phyloP scores from a whole-genome alignment of 2,888 invertebrate genomes.

The Nasonia oneida region DNA sequence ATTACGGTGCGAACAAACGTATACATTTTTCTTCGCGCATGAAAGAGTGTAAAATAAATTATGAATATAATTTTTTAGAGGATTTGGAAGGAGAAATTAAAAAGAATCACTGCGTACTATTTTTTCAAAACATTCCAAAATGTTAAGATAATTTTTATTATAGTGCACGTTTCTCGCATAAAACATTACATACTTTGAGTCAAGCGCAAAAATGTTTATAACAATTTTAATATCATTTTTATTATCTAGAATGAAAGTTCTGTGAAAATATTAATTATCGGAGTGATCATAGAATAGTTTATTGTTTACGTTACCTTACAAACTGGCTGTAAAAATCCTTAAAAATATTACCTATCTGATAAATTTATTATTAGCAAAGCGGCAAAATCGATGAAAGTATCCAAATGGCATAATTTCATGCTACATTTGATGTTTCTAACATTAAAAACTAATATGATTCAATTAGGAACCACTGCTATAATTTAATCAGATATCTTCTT shows the following conservation, averaged over 20 bases:
- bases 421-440: not conserved
- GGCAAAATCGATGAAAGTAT: not conserved
- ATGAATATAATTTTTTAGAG: too few relatives aligned
- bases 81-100: too few relatives aligned
- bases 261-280: conserved; percentile 8
- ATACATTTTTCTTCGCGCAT: too few relatives aligned
- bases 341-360: conserved; percentile 3
- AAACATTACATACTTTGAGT: not conserved
- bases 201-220: not conserved
- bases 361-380: not conserved
- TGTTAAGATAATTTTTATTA: not conserved
- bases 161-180: not conserved
- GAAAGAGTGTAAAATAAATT: too few relatives aligned
- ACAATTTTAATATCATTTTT: not conserved
- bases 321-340: not conserved
- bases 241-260: not conserved
- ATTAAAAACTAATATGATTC: not conserved
- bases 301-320: not conserved
- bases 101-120: not conserved
- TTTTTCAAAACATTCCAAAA: not conserved
- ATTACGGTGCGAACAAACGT: too few relatives aligned
- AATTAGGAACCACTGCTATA: not conserved
- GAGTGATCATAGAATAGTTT: not conserved
- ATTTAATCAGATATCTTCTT: not conserved
- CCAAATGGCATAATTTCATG: not conserved